Evolutionary conservation across 2,888 invertebrate species (phyloP).

Genomic region (Leptura quadrifasciata): DNA sequence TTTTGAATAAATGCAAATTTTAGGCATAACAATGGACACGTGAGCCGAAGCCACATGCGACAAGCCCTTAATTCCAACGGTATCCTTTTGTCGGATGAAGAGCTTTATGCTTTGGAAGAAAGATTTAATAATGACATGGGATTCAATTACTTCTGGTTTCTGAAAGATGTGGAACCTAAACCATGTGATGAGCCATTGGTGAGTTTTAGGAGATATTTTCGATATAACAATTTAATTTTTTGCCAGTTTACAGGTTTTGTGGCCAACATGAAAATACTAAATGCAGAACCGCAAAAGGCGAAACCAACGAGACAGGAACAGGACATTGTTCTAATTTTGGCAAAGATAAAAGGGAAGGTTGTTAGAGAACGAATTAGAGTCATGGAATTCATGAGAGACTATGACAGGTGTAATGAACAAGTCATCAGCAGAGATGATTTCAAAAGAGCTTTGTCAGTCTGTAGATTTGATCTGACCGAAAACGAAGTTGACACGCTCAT

Average conservation of each 20-base stretch:
- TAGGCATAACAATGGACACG: conserved; percentile 84
- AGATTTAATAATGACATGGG: conserved; percentile 85
- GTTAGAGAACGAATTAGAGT: conserved; percentile 81
- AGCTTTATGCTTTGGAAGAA: conserved; percentile 81
- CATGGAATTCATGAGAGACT: conserved; percentile 80
- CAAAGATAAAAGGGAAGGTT: conserved; percentile 85
- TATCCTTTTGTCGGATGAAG: conserved; percentile 80
- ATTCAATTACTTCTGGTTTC: conserved; percentile 83
- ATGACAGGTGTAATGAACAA: conserved; percentile 80
- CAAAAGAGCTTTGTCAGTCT: conserved; percentile 81
- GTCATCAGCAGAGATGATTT: conserved; percentile 82
- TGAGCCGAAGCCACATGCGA: conserved; percentile 81
- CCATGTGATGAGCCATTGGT: conserved; percentile 72
- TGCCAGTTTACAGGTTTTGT: conserved; percentile 70
- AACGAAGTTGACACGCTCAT: conserved; percentile 83
- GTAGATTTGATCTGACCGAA: conserved; percentile 80
- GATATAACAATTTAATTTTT: conserved; percentile 10
- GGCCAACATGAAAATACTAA: conserved; percentile 70
- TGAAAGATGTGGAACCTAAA: conserved; percentile 79
- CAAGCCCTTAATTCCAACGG: conserved; percentile 83
- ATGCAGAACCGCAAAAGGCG: conserved; percentile 66
- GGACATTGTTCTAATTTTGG: conserved; percentile 82
- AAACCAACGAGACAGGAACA: conserved; percentile 74
- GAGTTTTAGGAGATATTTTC: conserved; percentile 33
- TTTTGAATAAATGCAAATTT: background rate